Evolutionary conservation across 2,113 vertebrate species (phyloP), one percentile per base, ranked within the genome.

Genomic region (Equus przewalskii): DNA sequence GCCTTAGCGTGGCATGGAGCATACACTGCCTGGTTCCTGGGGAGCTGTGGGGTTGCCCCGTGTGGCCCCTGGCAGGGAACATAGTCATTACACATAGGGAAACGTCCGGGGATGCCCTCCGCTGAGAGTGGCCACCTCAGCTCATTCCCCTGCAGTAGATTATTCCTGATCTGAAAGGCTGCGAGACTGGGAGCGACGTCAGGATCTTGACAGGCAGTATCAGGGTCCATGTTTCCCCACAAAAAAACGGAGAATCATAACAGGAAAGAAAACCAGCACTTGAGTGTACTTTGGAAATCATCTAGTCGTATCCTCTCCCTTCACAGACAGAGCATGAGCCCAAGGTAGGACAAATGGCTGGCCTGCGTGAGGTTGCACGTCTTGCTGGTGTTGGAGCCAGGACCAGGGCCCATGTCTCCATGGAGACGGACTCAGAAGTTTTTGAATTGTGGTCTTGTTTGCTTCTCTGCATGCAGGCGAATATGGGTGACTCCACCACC

Each of bases 121-220:
- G 75, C 60, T 9, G 7, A 67, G 33, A 91, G 69, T 4, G 11
- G 12, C 70, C 6, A 0, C 18, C n/a, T 81, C 16, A n/a, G 26
- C 65, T 70, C 58, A 3, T 26, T 73, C 15, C 15, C 2, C 18
- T 41, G 10, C 26, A 33, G 9, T 21, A 21, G 58, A 3, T 60
- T 49, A 58, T 70, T 83, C 28, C 36, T 78, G 49, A 24, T 97
- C 75, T 21, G 41, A 60, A 78, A 76, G 65, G 33, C 90, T 67
- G 12, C 21, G 4, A 19, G 36, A 41, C 54, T 28, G 21, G n/a
- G 64, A 49, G 19, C 58, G 88, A 49, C 28, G 41, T 19, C 14
- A 75, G 60, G n/a, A 60, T 76, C 36, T 76, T 30, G 85, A 58
- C 33, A 62, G 44, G 18, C 19, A 4, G 51, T 49, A 28, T 28